Evolutionary conservation across 2,888 invertebrate genomes (phyloP), one percentile per base, ranked within the genome.

Genomic region (Ochropacha duplaris): DNA sequence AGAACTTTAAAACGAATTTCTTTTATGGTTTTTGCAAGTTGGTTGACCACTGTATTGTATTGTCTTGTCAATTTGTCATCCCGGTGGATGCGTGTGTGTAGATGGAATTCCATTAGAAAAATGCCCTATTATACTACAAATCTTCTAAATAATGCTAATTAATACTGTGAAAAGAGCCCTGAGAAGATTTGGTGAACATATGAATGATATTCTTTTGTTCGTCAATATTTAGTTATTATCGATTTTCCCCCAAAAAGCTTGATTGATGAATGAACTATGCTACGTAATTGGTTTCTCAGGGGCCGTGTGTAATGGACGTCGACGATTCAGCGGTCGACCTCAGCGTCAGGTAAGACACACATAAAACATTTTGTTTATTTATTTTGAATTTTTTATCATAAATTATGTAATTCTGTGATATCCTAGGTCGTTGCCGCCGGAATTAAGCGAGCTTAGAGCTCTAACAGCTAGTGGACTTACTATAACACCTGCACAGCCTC

Each of bases 321-420:
- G 97, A 97, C 93, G 97, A 97, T 86, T 95, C 95, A 81, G 97
- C 97, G 71, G 97, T 98, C 78, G 97, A 98, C 94, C 94, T 98
- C 78, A 97, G 97, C 90, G 94, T 97, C 83, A 95, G 96, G 96
- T 96, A 92, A 94, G 63, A 26, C 55, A 63, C 60, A 58, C 55
- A 56, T 28, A 55, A 22, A 54, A 57, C 49, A 39, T 14, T n/a
- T 22, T 26, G 57, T 57, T 60, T 66, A 67, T 56, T 71, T 70
- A 63, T 9, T 59, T 57, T 62, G 63, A 61, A 51, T 54, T 55
- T 44, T 55, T 61, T 61, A 55, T 58, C 44, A 58, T 22, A 59
- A 71, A 73, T 76, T 72, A 74, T 76, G 61, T 72, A 69, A 72
- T 72, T 75, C 52, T 61, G 57, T 54, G 54, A 71, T 56, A 59